Conservation (phyloP, 2,797 vertebrate genomes). For the Sebastolobus alascanus region DNA sequence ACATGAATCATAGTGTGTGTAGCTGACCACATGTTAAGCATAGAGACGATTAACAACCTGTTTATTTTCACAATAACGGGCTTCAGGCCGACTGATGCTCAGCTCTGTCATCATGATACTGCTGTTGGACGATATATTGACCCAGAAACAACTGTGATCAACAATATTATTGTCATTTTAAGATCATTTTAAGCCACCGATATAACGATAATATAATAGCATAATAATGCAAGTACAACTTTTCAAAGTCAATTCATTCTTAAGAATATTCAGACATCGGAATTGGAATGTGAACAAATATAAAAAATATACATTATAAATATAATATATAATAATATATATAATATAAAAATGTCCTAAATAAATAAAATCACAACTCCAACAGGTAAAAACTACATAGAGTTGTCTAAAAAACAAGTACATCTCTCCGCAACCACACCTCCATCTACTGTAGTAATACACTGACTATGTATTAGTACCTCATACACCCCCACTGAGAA, state of each 20-base stretch:
- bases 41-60: background rate
- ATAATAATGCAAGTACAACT: too few species aligned
- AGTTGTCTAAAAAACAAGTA: background rate
- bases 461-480: too few species aligned
- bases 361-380: background rate
- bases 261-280: background rate
- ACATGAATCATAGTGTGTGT: slow-evolving; percentile 22
- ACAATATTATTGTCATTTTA: background rate
- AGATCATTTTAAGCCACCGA: background rate
- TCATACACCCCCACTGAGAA: too few species aligned
- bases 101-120: background rate
- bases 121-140: background rate
- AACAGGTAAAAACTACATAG: background rate
- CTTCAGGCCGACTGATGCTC: background rate
- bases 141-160: background rate
- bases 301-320: too few species aligned
- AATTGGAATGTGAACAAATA: background rate
- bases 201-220: background rate
- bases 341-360: background rate
- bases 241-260: background rate
- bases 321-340: too few species aligned
- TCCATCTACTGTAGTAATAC: too few species aligned
- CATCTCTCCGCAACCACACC: too few species aligned
- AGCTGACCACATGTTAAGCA: background rate
- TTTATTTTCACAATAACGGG: background rate